These are phyloP conservation scores for Poecilia picta DNA, from an alignment of 2,797 vertebrate genomes.

Conservation along the genomic window DNA sequence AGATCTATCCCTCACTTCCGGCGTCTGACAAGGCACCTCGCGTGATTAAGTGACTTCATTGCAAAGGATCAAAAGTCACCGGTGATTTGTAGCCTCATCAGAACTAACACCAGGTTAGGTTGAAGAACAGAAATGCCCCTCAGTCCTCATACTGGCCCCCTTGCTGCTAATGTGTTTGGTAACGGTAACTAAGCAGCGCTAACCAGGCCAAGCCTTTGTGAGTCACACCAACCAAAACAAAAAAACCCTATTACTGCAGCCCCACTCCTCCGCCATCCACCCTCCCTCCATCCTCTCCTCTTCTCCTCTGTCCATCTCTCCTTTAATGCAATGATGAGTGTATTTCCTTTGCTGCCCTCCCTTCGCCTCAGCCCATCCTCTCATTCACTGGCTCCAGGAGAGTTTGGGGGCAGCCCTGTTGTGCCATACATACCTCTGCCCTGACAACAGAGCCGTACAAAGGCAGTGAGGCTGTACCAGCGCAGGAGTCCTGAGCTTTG, in stretches of 20 bases:
- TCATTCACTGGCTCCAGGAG: conserved; percentile 63
- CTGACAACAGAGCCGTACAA: conserved; percentile 75
- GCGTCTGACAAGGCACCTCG: too few species aligned
- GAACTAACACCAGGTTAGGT: conserved; percentile 19
- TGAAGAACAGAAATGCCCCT: conserved; percentile 12
- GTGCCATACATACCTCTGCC: conserved; percentile 72
- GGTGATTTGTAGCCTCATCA: neutral
- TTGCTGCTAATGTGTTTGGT: conserved; percentile 63
- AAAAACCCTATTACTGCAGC: conserved; percentile 70
- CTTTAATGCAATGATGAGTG: conserved; percentile 70
- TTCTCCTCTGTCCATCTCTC: conserved; percentile 46
- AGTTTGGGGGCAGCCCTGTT: conserved; percentile 61
- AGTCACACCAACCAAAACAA: conserved; percentile 77
- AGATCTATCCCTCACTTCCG: too few species aligned
- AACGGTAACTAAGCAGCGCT: conserved; percentile 70
- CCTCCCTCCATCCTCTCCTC: conserved; percentile 39
- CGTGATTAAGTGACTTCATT: too few species aligned
- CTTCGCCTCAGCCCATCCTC: conserved; percentile 62
- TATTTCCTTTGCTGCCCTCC: conserved; percentile 71
- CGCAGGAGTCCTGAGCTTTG: conserved; percentile 46
- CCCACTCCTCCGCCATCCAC: conserved; percentile 1
- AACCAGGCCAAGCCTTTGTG: conserved; percentile 58
- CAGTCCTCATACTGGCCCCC: conserved; percentile 17
- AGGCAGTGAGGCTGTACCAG: conserved; percentile 50
- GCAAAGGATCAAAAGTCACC: neutral